Base-by-base conservation (phyloP, 2,888 invertebrate genomes). In the Perithous albicinctus region DNA sequence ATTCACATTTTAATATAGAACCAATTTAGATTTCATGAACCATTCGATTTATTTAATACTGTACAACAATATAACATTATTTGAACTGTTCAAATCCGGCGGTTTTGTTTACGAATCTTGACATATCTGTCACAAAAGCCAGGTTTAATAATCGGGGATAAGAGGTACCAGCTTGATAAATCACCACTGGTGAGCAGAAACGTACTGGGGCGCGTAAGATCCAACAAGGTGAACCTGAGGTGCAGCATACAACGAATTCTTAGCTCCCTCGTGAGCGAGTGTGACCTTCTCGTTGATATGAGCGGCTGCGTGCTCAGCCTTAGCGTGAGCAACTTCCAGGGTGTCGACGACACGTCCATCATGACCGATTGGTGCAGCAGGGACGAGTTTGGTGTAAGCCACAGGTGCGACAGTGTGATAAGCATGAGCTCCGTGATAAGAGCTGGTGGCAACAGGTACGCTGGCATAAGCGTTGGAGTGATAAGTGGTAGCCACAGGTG, bases 271-370 rank as follows among this genome's bases (percentile, higher is more conserved):
- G n/a, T 43, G 79, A 59, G 85, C 80, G 29, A 87, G 84, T 38
- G 61, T 84, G 76, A 88, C 70, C 54, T 85, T 88, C 66, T 89
- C 89, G 86, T 91, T 90, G 51, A 88, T 56, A 32, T 85, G 83
- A 2, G 87, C 88, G 1, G 86, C 87, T 7, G 87, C 85, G 85
- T 90, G 89, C 56, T 87, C 88, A 2, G 87, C 87, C 77, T 87
- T 88, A 23, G 88, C 87, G 32, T 83, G 80, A 7, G 87, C 86
- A 0, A 88, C 87, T 85, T 90, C 88, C 56, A 88, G 85, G 10
- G 88, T 87, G 82, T 88, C 88, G 72, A 88, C 83, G 20, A 87
- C 85, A 72, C 87, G 84, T 35, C 87, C 87, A 75, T 89, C 85
- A 23, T 85, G 51, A 5, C 89, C 89, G 3, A 90, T 78, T 4